These are phyloP conservation scores for Drosophila bifasciata DNA, from an alignment of 1,140 invertebrate species.

Conservation along the genomic window DNA sequence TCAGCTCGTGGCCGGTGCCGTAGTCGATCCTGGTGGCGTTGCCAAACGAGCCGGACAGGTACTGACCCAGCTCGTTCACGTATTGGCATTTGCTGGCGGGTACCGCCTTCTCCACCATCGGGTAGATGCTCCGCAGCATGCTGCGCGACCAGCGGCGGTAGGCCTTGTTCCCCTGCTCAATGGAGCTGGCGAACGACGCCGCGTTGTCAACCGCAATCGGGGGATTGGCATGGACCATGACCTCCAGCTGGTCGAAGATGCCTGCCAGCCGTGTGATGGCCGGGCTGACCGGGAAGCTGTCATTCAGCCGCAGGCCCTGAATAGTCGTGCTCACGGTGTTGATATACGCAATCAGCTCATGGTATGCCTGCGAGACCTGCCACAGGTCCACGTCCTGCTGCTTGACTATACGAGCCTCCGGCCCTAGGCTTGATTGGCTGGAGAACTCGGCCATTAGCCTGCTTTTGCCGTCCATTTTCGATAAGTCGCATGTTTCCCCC, in stretches of 20 bases:
- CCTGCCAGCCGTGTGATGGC: constrained; percentile 23
- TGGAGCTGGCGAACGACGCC: not conserved
- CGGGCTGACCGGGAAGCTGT: constrained; percentile 31
- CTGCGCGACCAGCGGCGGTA: constrained; percentile 41
- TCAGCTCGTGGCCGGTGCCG: constrained; percentile 52
- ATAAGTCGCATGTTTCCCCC: too few species aligned
- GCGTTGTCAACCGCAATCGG: not conserved
- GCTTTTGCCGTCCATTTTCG: not conserved
- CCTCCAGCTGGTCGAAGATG: constrained; percentile 49
- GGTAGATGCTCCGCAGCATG: constrained; percentile 49
- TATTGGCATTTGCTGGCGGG: constrained; percentile 33
- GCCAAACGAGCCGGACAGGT: constrained; percentile 53
- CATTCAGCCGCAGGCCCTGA: constrained; percentile 36
- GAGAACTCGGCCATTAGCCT: constrained; percentile 12
- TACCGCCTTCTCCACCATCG: constrained; percentile 43
- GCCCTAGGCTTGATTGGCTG: not conserved
- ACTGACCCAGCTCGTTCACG: constrained; percentile 53
- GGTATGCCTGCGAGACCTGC: constrained; percentile 41
- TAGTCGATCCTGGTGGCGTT: constrained; percentile 48
- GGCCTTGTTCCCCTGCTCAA: constrained; percentile 1
- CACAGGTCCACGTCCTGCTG: constrained; percentile 24
- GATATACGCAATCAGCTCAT: constrained; percentile 40
- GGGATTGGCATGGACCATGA: constrained; percentile 13
- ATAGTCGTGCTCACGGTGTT: constrained; percentile 39
- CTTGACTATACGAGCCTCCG: constrained; percentile 4